Evolutionary conservation across 2,888 invertebrate species (phyloP).

Genomic region (Tetanocera ferruginea): DNA sequence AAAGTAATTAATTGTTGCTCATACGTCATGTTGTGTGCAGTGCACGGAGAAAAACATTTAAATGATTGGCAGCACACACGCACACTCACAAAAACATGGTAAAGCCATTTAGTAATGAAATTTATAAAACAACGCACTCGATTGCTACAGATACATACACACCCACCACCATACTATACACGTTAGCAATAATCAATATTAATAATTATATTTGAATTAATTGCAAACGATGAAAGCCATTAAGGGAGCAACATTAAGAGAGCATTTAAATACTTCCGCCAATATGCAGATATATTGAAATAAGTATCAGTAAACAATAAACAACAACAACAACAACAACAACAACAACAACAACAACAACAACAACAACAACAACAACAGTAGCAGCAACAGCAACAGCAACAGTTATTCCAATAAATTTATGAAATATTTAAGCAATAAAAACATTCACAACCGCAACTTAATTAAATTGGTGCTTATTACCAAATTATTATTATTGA

Average conservation of each 20-base stretch:
- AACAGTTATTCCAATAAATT: conserved; percentile 11
- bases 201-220: conserved; percentile 6
- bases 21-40: conserved; percentile 3
- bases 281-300: conserved; percentile 63
- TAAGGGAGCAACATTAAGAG: background rate
- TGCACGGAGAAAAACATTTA: background rate
- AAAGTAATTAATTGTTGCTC: conserved; percentile 15
- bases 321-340: conserved; percentile 41
- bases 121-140: background rate
- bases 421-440: conserved; percentile 55
- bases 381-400: background rate
- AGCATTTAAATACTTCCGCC: conserved; percentile 50
- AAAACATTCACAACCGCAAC: conserved; percentile 58
- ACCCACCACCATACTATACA: background rate
- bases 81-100: background rate
- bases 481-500: conserved; percentile 43
- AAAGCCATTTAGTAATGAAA: background rate
- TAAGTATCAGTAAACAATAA: conserved; percentile 56
- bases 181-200: conserved; percentile 10
- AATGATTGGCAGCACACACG: background rate
- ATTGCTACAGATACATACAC: background rate
- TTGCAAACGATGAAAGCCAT: background rate
- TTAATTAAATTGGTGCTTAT: conserved; percentile 60
- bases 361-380: conserved; percentile 40
- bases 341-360: background rate